Evolutionary conservation across 2,888 invertebrate species (phyloP), one percentile per base, ranked within the genome.

Genomic region (Ptychoptera contaminata): DNA sequence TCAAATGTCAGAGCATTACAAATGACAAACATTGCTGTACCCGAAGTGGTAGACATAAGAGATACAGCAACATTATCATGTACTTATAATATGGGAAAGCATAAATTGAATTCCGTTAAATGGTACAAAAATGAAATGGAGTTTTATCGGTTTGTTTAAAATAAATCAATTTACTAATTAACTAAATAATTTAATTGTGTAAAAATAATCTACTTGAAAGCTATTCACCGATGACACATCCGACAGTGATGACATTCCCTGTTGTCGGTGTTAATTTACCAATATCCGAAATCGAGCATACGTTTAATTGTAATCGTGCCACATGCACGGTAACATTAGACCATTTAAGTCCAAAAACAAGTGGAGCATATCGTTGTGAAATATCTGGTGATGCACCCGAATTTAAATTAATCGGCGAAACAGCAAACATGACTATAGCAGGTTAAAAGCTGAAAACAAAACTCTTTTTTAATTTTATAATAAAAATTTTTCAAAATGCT

Each of bases 321-420:
- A 56, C 58, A 29, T 63, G 62, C 44, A 61, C 58, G 43, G 57
- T 62, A 45, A 59, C 61, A 40, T 52, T 63, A 43, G 56, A 56
- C 51, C 53, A 58, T 50, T 55, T 61, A 54, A 57, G 57, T 46
- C 49, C 54, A 51, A 58, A 57, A 47, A 59, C 63, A 43, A 55
- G 61, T 43, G 76, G 76, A 34, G 67, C 68, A 37, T 76, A 74
- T 55, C 62, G 71, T 46, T 76, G 75, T 56, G 76, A 76, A 57
- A 70, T 76, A 38, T 75, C 74, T 48, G 70, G 71, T 43, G 74
- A 76, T 58, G 71, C 71, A 7, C 74, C 74, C 1, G 67, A 71
- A 45, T 75, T 74, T 52, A 63, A 70, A 50, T 60, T 73, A 46
- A 69, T 69, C 11, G 67, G 70, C 35, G 65, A 68, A 49, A 67